phyloP scores from a whole-genome alignment of 2,113 vertebrate species.

The Aptenodytes patagonicus region DNA sequence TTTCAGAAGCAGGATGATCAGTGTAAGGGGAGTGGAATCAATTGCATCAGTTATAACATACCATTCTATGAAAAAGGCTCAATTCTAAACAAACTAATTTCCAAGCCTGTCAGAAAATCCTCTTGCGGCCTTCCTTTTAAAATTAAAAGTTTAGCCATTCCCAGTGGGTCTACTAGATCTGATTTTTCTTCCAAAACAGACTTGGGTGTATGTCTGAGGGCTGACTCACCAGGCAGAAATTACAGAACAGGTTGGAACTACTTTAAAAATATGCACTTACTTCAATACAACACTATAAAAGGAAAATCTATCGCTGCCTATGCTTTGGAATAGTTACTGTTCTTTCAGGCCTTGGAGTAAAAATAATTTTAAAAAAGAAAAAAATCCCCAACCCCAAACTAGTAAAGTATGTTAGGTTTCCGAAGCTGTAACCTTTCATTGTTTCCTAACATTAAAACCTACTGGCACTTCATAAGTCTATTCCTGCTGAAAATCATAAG shows the following conservation, averaged over 20 bases:
- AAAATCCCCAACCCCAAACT: background rate
- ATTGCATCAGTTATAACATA: background rate
- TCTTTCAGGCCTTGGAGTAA: background rate
- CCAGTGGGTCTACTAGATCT: background rate
- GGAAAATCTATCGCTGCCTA: background rate
- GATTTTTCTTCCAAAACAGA: background rate
- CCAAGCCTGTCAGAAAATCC: background rate
- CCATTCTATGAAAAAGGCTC: background rate
- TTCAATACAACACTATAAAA: conserved; percentile 1
- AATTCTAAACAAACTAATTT: background rate
- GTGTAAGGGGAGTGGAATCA: background rate
- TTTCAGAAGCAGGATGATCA: background rate
- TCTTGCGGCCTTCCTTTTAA: background rate
- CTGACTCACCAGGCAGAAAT: conserved; percentile 33
- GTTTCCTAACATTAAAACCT: background rate
- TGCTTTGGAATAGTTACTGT: background rate
- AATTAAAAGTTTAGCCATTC: background rate
- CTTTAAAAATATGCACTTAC: background rate
- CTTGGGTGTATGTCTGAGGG: background rate
- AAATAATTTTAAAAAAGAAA: background rate
- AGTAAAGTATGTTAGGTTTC: background rate
- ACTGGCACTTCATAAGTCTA: background rate
- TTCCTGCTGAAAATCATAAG: background rate
- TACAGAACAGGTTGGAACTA: conserved; percentile 36
- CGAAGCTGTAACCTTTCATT: background rate